Conservation (phyloP, 2,888 invertebrate genomes). For the Charanyca ferruginea region DNA sequence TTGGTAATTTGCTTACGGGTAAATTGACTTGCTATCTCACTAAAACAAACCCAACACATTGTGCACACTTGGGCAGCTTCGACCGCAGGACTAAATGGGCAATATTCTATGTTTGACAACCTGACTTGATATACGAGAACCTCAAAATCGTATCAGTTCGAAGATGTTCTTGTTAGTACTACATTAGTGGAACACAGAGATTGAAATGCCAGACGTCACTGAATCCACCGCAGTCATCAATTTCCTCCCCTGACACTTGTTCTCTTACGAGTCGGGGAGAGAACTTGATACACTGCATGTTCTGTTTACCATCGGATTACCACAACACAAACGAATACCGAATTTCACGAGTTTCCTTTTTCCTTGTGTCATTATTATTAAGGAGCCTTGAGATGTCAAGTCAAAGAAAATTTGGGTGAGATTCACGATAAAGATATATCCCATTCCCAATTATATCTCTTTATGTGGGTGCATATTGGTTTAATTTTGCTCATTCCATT, state of each 20-base stretch:
- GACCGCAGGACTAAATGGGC: conserved; percentile 18
- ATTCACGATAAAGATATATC: conserved; percentile 21
- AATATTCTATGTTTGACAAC: conserved; percentile 14
- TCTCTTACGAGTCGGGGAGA: conserved; percentile 39
- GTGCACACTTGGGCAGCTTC: neutral
- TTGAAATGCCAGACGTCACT: conserved; percentile 53
- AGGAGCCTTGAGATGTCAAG: conserved; percentile 26
- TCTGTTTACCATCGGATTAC: conserved; percentile 54
- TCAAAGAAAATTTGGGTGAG: conserved; percentile 20
- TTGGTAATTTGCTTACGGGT: conserved; percentile 1
- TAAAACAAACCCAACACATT: neutral
- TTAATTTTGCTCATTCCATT: conserved; percentile 6
- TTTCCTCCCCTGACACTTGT: conserved; percentile 46
- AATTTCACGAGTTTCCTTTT: conserved; percentile 49
- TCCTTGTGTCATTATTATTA: conserved; percentile 47
- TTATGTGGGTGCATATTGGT: neutral
- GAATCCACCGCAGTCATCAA: conserved; percentile 53
- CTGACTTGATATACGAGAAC: conserved; percentile 23
- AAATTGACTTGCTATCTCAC: conserved; percentile 4
- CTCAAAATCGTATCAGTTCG: conserved; percentile 19
- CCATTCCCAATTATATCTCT: neutral
- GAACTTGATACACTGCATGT: conserved; percentile 59
- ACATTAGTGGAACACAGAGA: conserved; percentile 44
- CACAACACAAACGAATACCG: conserved; percentile 50
- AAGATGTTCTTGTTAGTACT: conserved; percentile 33